A percentile compares a stretch with the other conserved stretches of the same genome.
Evolutionary conservation across 2,113 vertebrate species (phyloP).

Genomic region (Osmerus eperlanus): DNA sequence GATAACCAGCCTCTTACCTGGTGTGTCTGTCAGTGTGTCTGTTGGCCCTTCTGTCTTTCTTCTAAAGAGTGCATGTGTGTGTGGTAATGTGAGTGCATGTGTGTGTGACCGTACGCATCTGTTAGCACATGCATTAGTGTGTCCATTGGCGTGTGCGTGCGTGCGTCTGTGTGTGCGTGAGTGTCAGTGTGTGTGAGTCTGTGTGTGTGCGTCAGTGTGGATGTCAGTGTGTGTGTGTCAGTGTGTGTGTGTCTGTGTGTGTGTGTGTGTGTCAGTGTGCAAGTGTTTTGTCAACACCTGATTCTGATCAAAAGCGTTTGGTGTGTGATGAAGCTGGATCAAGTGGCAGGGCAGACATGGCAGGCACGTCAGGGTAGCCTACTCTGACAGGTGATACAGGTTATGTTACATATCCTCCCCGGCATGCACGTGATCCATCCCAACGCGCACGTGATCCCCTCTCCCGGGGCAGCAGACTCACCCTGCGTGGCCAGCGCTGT

Average conservation of each 20-base stretch:
- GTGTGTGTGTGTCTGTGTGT: not conserved
- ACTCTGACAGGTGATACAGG: conserved; percentile 85
- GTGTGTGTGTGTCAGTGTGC: conserved; percentile 17
- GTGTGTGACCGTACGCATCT: not conserved
- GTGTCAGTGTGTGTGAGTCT: too few species aligned
- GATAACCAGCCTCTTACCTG: not conserved
- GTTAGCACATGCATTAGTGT: not conserved
- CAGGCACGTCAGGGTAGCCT: conserved; percentile 55
- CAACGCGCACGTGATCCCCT: conserved; percentile 78
- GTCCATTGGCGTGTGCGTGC: conserved; percentile 3
- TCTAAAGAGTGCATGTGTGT: too few species aligned
- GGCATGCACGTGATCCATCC: conserved; percentile 45
- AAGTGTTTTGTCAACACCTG: conserved; percentile 81
- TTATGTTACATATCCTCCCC: conserved; percentile 77
- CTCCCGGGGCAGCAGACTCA: conserved; percentile 16
- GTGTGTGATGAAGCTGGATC: conserved; percentile 76
- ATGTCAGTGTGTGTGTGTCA: not conserved
- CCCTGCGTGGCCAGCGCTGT: conserved; percentile 84
- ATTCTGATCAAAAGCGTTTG: conserved; percentile 63
- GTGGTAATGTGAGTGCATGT: not conserved
- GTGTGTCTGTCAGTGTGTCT: not conserved
- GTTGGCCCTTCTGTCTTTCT: too few species aligned
- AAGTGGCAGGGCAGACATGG: conserved; percentile 80
- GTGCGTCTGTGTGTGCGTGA: not conserved
- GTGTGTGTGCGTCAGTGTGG: not conserved